Conservation (phyloP, 2,797 vertebrate species). For the Melopsittacus undulatus region DNA sequence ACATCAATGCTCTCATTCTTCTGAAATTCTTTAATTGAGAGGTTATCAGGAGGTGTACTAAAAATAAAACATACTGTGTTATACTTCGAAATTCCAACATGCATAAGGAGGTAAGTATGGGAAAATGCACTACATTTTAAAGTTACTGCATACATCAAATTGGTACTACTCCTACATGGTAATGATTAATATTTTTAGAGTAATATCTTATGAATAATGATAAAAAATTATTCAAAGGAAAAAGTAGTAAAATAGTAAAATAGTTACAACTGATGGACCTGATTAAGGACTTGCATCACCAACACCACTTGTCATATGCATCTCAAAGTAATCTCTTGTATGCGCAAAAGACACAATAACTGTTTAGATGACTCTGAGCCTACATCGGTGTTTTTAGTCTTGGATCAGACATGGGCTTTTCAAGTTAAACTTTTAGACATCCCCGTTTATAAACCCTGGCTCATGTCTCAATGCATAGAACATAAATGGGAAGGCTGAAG, state of each 20-base stretch:
- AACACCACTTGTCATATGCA: neutral
- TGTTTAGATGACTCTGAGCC: neutral
- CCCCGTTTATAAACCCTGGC: neutral
- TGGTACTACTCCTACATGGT: neutral
- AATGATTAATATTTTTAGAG: neutral
- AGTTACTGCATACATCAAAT: neutral
- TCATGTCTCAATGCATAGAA: neutral
- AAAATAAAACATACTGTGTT: slow-evolving; percentile 49
- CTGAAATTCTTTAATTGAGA: slow-evolving; percentile 99
- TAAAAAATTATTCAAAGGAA: neutral
- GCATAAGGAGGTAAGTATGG: neutral
- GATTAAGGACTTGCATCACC: neutral
- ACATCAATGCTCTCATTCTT: slow-evolving; percentile 97
- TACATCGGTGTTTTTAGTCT: neutral
- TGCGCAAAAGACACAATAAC: neutral
- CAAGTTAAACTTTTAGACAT: neutral
- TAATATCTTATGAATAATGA: neutral
- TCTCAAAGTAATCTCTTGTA: neutral
- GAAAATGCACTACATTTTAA: neutral
- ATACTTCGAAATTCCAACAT: slow-evolving; percentile 34
- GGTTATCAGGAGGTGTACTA: slow-evolving; percentile 95
- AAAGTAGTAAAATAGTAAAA: neutral
- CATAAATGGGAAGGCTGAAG: neutral
- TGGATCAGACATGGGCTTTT: neutral
- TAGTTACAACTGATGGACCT: neutral